Conservation (phyloP, 2,797 vertebrate genomes). For the Siniperca obscura region DNA sequence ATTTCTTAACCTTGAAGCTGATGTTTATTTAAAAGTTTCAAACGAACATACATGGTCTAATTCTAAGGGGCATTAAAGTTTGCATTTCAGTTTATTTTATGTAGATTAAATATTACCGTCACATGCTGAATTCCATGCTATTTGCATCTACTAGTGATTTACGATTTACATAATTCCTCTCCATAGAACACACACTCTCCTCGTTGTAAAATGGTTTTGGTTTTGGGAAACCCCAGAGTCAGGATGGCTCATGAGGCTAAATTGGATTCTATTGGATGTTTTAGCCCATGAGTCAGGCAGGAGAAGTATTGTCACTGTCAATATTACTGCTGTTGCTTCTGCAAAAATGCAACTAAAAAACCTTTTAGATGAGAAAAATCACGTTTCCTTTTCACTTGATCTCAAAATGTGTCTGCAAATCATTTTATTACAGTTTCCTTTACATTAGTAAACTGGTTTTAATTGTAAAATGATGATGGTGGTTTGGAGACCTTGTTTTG, state of each 20-base stretch:
- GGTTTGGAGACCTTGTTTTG: background rate
- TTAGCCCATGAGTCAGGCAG: conserved; percentile 24
- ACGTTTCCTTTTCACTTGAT: background rate
- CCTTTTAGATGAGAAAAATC: background rate
- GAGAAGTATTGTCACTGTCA: conserved; percentile 64
- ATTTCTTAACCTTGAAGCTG: background rate
- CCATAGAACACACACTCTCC: background rate
- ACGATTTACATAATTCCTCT: background rate
- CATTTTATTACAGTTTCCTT: background rate
- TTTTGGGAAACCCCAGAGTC: conserved; percentile 37
- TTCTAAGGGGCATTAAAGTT: background rate
- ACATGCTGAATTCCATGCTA: background rate
- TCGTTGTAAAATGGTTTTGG: background rate
- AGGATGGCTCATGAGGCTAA: conserved; percentile 28
- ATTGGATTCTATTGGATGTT: conserved; percentile 21
- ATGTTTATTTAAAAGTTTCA: background rate
- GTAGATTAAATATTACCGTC: background rate
- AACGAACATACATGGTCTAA: background rate
- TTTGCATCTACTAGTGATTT: background rate
- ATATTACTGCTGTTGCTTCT: conserved; percentile 23
- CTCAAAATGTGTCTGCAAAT: background rate
- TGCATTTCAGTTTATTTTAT: background rate
- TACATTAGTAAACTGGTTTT: background rate
- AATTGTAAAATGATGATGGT: background rate
- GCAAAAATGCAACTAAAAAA: background rate